Percentiles rank a stretch among this genome's conserved stretches.
Evolutionary conservation across 2,888 invertebrate genomes (phyloP).

Genomic region (Ornithoptera priamus): DNA sequence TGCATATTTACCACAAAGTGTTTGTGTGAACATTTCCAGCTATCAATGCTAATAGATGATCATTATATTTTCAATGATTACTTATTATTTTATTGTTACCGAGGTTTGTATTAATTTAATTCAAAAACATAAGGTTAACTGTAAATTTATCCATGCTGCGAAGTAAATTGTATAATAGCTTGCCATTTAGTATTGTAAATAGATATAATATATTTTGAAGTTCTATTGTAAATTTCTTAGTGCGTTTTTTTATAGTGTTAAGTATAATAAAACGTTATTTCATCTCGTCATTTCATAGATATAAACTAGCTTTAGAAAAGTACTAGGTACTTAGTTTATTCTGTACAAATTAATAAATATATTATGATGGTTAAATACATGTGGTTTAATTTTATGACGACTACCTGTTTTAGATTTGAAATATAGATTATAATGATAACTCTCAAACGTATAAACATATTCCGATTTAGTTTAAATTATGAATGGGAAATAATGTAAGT

Average conservation of each 20-base stretch:
- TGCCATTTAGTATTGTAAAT: slow-evolving; percentile 46
- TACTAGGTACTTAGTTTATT: slow-evolving; percentile 67
- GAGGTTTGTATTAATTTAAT: not conserved
- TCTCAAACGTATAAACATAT: too few relatives aligned
- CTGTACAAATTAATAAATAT: slow-evolving; percentile 75
- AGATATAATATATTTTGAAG: slow-evolving; percentile 37
- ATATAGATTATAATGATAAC: not conserved
- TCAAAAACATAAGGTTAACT: not conserved
- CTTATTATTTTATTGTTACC: slow-evolving; percentile 1
- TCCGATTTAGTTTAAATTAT: too few relatives aligned
- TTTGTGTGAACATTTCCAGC: too few relatives aligned
- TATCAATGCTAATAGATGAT: not conserved
- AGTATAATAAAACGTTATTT: slow-evolving; percentile 39
- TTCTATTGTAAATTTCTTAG: slow-evolving; percentile 41
- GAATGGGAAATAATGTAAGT: too few relatives aligned
- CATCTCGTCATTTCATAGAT: slow-evolving; percentile 54
- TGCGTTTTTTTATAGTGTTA: slow-evolving; percentile 45
- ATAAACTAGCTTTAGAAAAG: slow-evolving; percentile 47
- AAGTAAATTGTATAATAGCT: slow-evolving; percentile 22
- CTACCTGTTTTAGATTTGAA: not conserved
- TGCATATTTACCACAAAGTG: too few relatives aligned
- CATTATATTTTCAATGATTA: not conserved
- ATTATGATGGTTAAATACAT: slow-evolving; percentile 63
- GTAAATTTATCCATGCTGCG: slow-evolving; percentile 1
- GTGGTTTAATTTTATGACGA: slow-evolving; percentile 30